Evolutionary conservation across 2,888 invertebrate genomes (phyloP).

Genomic region (Scaptomyza tumidula): DNA sequence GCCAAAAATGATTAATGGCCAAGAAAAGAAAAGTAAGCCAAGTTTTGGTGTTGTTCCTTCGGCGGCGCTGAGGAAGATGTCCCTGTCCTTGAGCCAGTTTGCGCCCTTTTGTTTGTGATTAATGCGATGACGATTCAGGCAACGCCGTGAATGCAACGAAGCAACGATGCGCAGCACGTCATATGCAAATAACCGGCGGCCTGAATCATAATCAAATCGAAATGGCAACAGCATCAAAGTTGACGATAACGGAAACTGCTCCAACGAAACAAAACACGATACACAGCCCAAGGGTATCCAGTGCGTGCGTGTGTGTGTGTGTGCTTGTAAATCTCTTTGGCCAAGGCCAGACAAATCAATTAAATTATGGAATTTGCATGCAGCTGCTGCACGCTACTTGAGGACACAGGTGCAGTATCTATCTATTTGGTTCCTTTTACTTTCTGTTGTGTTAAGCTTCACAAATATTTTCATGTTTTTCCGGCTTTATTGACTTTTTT

Average conservation of each 20-base stretch:
- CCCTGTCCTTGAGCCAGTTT: constrained; percentile 57
- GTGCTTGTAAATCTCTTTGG: constrained; percentile 5
- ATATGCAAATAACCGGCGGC: constrained; percentile 77
- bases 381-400: not conserved
- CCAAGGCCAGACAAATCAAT: constrained; percentile 74
- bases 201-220: constrained; percentile 71
- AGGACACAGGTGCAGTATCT: constrained; percentile 9
- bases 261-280: constrained; percentile 42
- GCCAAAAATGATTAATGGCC: not conserved
- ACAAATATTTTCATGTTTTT: constrained; percentile 51
- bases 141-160: constrained; percentile 61
- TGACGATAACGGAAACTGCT: constrained; percentile 66
- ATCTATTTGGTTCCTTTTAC: not conserved
- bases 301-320: constrained; percentile 3
- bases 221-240: constrained; percentile 68
- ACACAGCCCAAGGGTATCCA: constrained; percentile 38
- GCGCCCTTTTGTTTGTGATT: constrained; percentile 66
- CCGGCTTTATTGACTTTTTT: constrained; percentile 67
- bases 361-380: constrained; percentile 62
- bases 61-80: constrained; percentile 29
- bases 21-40: constrained; percentile 1
- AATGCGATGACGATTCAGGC: constrained; percentile 65
- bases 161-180: constrained; percentile 67
- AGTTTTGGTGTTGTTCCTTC: constrained; percentile 1
- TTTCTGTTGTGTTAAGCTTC: constrained; percentile 10